Evolutionary conservation across 2,888 invertebrate species (phyloP).

Genomic region (Lochmaea crataegi): DNA sequence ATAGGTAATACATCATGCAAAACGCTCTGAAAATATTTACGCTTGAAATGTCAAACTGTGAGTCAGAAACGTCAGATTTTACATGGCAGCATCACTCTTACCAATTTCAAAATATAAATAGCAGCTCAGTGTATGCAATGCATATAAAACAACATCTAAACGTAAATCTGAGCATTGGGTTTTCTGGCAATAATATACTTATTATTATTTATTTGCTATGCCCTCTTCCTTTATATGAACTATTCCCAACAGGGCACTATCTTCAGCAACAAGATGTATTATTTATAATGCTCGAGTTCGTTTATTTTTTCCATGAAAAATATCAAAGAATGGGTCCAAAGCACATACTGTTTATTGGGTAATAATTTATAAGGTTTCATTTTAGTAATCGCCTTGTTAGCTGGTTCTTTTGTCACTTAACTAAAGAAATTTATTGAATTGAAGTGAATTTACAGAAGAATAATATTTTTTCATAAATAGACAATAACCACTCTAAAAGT

Average conservation of each 20-base stretch:
- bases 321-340: not conserved
- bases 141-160: not conserved
- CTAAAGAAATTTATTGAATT: not conserved
- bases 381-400: not conserved
- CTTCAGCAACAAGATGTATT: not conserved
- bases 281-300: not conserved
- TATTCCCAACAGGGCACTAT: not conserved
- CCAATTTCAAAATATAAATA: too few relatives aligned
- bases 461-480: not conserved
- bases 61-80: too few relatives aligned
- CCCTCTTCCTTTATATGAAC: not conserved
- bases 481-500: not conserved
- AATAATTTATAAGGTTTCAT: not conserved
- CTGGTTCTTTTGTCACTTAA: not conserved
- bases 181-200: not conserved
- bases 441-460: not conserved
- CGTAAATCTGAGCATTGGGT: not conserved
- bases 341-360: not conserved
- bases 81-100: too few relatives aligned
- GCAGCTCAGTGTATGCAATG: not conserved
- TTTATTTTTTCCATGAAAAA: not conserved
- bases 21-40: too few relatives aligned
- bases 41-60: too few relatives aligned
- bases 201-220: not conserved
- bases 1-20: too few relatives aligned